phyloP scores from a whole-genome alignment of 2,113 vertebrate genomes.

The Pseudopipra pipra region DNA sequence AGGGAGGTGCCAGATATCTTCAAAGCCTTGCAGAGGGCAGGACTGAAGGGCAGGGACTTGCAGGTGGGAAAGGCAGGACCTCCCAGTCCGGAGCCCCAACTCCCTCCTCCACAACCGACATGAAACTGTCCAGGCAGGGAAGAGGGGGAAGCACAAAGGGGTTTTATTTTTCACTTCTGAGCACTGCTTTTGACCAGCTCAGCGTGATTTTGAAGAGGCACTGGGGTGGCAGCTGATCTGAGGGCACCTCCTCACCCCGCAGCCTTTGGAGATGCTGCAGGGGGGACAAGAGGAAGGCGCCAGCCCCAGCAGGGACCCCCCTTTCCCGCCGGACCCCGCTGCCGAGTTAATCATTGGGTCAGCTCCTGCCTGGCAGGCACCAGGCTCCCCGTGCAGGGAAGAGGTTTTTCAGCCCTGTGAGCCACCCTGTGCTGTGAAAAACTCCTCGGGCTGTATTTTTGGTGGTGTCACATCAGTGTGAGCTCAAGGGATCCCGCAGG shows the following conservation, averaged over 20 bases:
- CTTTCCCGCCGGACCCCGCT: fast-evolving
- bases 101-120: background rate
- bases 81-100: background rate
- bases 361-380: background rate
- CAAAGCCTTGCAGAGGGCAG: background rate
- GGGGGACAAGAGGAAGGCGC: fast-evolving
- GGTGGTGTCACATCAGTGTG: background rate
- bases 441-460: background rate
- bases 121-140: background rate
- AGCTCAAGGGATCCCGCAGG: background rate
- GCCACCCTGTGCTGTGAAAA: background rate
- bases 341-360: background rate
- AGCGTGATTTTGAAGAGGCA: background rate
- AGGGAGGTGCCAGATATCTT: background rate
- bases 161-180: background rate
- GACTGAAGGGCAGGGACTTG: background rate
- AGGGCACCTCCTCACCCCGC: background rate
- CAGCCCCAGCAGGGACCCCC: background rate
- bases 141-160: background rate
- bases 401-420: background rate
- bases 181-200: background rate
- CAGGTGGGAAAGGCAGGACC: background rate
- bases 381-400: background rate
- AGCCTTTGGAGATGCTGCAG: background rate
- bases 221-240: background rate